Conservation (phyloP, 2,797 vertebrate genomes). For the Helostoma temminkii region DNA sequence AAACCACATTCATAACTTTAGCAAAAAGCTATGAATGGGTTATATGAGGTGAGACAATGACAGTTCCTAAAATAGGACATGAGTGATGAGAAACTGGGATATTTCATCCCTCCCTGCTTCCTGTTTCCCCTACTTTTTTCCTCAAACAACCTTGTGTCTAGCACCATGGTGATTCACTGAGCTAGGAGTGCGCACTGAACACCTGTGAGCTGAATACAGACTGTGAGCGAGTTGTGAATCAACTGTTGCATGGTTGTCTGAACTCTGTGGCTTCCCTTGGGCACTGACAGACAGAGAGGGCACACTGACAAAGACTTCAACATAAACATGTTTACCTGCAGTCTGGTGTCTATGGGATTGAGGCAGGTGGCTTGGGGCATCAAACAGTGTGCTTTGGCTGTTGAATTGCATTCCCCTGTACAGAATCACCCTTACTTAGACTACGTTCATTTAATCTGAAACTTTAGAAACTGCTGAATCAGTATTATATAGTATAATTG, state of each 20-base stretch:
- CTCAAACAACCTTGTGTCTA: constrained; percentile 6
- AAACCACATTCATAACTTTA: not conserved
- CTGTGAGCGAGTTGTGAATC: constrained; percentile 26
- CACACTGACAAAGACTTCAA: constrained; percentile 20
- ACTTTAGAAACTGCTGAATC: constrained; percentile 1
- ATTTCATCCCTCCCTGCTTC: not conserved
- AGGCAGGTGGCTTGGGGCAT: constrained; percentile 17
- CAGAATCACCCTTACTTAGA: not conserved
- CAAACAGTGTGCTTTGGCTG: constrained; percentile 9
- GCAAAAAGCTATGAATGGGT: not conserved
- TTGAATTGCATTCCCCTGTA: constrained; percentile 8
- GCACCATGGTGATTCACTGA: constrained; percentile 14
- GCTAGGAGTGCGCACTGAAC: constrained; percentile 23
- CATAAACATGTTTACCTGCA: constrained; percentile 40
- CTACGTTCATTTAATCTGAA: constrained; percentile 10
- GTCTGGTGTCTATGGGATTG: constrained; percentile 27
- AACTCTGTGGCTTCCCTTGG: constrained; percentile 19
- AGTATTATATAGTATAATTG: not conserved
- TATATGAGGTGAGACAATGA: not conserved
- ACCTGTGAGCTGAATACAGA: constrained; percentile 11
- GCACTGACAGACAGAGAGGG: constrained; percentile 18
- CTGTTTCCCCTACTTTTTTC: not conserved
- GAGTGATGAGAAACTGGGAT: constrained; percentile 4
- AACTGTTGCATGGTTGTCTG: constrained; percentile 39
- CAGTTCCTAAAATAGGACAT: constrained; percentile 2